phyloP scores from a whole-genome alignment of 1,140 invertebrate species.

The Acyrthosiphon pisum region DNA sequence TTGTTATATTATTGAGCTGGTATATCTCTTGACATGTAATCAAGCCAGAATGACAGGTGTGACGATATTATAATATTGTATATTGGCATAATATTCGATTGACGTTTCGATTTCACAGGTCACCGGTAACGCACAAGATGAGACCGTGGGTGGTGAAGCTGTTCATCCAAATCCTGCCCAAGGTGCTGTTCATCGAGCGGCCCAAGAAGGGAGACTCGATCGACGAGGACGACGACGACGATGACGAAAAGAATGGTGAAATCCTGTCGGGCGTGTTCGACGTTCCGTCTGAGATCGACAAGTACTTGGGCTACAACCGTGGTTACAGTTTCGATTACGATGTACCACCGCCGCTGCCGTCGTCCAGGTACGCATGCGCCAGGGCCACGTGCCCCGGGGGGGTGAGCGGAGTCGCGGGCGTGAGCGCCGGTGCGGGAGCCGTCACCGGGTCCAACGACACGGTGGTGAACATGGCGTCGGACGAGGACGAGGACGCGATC shows the following conservation, averaged over 20 bases:
- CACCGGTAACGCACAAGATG: conserved; percentile 96
- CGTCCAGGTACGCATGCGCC: background rate
- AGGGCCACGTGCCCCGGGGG: background rate
- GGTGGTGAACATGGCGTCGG: conserved; percentile 53
- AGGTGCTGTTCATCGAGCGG: conserved; percentile 82
- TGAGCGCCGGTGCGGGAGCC: background rate
- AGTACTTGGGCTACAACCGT: conserved; percentile 70
- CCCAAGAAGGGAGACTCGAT: conserved; percentile 76
- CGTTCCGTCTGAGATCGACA: conserved; percentile 74
- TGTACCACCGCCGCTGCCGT: conserved; percentile 67
- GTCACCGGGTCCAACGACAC: conserved; percentile 61
- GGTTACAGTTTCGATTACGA: conserved; percentile 78
- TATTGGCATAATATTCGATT: background rate
- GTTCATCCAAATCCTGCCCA: conserved; percentile 89
- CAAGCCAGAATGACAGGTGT: background rate
- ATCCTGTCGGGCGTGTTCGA: conserved; percentile 74
- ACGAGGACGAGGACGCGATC: conserved; percentile 68
- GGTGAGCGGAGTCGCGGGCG: background rate
- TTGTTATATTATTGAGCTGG: no score
- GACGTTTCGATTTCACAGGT: conserved; percentile 62
- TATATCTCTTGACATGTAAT: background rate
- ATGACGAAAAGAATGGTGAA: conserved; percentile 67
- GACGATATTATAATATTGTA: background rate
- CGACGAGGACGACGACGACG: conserved; percentile 67
- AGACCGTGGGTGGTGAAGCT: conserved; percentile 86